Evolutionary conservation across 2,797 vertebrate genomes (phyloP), one percentile per base, ranked within the genome.

Genomic region (Pogonophryne albipinna): DNA sequence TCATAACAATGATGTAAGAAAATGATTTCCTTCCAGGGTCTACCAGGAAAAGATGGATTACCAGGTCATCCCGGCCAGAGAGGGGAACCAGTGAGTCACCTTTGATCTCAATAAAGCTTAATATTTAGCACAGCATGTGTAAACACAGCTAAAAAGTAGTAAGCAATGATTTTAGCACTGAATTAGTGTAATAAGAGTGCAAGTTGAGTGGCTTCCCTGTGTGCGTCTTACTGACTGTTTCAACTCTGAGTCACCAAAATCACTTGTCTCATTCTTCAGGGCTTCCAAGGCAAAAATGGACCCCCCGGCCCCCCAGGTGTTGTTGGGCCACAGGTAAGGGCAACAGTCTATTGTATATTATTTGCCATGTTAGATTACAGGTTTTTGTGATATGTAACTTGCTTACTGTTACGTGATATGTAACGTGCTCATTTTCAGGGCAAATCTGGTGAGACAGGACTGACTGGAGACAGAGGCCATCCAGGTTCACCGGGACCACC

Each of bases 261-360:
- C 7, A 82, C 41, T 70, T 67, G 14, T 88, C 16, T 66, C 67
- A 51, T 78, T 81, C 42, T 58, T 20, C 74, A 99, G 97, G 97
- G 97, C 4, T 98, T 98, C 80, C 97, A 98, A 91, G 97, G 97
- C 61, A 97, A 97, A 87, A 99, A 96, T 0, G 98, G 98, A 3
- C 94, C 93, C 2, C 95, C 96, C 0, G 98, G 98, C 0, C 96
- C 98, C 19, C 66, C 90, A 0, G 98, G 98, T 15, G 97, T 99
- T 44, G 93, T 99, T 41, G 98, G 98, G 67, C 97, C 97, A 57
- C 97, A 99, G 95, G 98, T 97, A 87, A 91, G 61, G 63, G 10
- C 10, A 41, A 74, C 17, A 20, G 12, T 34, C 13, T 5, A 38
- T 31, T 38, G 10, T 52, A n/a, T 58, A 51, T 55, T 23, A 44